Percentiles rank a stretch among this genome's conserved stretches.
These are phyloP conservation scores for Philopotamus ludificatus DNA, from an alignment of 1,140 invertebrate genomes.

Conservation along the genomic window DNA sequence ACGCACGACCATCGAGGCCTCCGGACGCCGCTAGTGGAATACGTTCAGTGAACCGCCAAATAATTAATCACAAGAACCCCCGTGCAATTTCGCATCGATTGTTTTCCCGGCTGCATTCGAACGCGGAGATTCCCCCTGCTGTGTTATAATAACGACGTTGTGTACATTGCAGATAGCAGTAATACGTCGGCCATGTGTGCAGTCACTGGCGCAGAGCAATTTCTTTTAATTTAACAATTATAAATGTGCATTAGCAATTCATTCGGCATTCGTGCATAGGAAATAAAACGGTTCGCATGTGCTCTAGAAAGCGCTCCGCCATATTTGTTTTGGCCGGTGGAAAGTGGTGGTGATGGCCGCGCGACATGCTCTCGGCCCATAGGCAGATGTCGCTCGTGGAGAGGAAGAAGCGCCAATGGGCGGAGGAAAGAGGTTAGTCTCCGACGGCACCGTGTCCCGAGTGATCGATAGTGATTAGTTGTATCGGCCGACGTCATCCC, in stretches of 20 bases:
- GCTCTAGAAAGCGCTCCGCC: constrained; percentile 31
- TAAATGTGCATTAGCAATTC: constrained; percentile 29
- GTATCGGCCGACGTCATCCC: no score
- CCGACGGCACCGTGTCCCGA: no score
- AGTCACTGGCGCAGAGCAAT: constrained; percentile 25
- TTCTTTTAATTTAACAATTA: constrained; percentile 37
- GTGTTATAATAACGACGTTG: no score
- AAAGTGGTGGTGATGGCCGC: constrained; percentile 18
- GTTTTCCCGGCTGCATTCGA: no score
- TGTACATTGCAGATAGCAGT: no score
- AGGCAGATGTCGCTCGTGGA: constrained; percentile 63
- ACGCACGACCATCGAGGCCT: neutral
- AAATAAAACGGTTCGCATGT: constrained; percentile 32
- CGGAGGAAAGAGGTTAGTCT: constrained; percentile 67
- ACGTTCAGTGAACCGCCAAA: neutral
- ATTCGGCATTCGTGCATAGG: constrained; percentile 35
- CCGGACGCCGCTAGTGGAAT: neutral
- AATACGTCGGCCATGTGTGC: no score
- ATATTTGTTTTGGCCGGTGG: constrained; percentile 7
- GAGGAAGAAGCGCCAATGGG: constrained; percentile 75
- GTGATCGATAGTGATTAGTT: no score
- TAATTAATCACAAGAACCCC: no score
- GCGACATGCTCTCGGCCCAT: constrained; percentile 39
- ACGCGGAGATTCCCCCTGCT: no score
- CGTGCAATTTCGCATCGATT: no score